phyloP scores from a whole-genome alignment of 2,113 vertebrate genomes.

The Glaucidium brasilianum region DNA sequence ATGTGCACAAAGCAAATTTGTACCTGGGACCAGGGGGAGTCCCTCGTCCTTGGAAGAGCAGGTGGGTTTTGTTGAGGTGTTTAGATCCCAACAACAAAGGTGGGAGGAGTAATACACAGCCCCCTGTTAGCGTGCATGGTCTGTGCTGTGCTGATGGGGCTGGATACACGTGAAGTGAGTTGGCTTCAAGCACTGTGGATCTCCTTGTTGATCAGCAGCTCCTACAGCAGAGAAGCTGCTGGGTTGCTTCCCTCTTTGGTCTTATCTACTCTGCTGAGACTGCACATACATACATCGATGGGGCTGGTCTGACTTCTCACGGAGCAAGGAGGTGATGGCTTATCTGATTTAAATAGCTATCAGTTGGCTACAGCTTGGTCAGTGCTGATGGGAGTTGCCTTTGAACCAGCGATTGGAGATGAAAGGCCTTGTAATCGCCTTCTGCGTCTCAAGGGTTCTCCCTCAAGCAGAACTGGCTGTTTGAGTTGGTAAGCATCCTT shows the following conservation, averaged over 20 bases:
- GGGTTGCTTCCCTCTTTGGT: neutral
- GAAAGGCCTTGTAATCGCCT: neutral
- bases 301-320: neutral
- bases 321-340: neutral
- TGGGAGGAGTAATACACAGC: neutral
- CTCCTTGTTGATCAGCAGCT: neutral
- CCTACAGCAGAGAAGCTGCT: neutral
- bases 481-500: neutral
- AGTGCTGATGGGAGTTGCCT: neutral
- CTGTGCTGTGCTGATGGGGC: neutral
- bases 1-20: neutral
- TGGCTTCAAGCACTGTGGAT: neutral
- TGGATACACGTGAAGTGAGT: neutral
- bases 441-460: neutral
- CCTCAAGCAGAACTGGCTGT: neutral
- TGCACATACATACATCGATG: accelerated
- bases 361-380: neutral
- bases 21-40: neutral
- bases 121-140: accelerated
- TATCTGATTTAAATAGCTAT: neutral
- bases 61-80: neutral
- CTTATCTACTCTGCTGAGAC: neutral
- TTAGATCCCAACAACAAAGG: neutral
- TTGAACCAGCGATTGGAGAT: neutral
- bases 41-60: neutral